These are phyloP conservation scores for Schizotus pectinicornis DNA, from an alignment of 2,888 invertebrate species.

Conservation along the genomic window DNA sequence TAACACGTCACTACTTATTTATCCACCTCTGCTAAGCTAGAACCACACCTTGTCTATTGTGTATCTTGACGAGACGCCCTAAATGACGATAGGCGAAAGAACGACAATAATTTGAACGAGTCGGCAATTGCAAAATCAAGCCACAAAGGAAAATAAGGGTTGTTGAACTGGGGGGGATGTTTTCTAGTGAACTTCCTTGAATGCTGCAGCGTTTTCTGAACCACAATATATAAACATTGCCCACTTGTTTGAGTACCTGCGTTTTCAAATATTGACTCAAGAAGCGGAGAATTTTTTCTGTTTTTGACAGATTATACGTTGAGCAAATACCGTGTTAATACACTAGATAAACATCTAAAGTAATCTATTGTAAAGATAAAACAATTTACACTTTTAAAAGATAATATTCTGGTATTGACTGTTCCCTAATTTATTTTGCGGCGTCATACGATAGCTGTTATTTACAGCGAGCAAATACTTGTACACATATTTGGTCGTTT, in stretches of 20 bases:
- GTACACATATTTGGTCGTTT: slow-evolving; percentile 29
- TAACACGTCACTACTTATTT: too few relatives aligned
- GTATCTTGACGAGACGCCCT: too few relatives aligned
- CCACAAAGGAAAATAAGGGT: too few relatives aligned
- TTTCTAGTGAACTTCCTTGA: background rate
- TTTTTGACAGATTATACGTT: slow-evolving; percentile 33
- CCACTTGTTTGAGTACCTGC: slow-evolving; percentile 24
- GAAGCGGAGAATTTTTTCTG: slow-evolving; percentile 30
- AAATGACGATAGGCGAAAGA: too few relatives aligned
- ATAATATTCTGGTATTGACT: slow-evolving; percentile 31
- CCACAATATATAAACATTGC: slow-evolving; percentile 20
- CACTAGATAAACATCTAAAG: slow-evolving; percentile 25
- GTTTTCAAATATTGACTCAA: slow-evolving; percentile 25
- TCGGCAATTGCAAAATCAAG: too few relatives aligned
- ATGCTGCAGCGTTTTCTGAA: background rate
- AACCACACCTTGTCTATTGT: too few relatives aligned
- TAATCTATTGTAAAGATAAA: slow-evolving; percentile 41
- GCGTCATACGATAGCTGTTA: slow-evolving; percentile 27
- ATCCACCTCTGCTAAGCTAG: too few relatives aligned
- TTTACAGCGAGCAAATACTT: slow-evolving; percentile 29
- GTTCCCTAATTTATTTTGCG: slow-evolving; percentile 31
- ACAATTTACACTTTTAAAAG: slow-evolving; percentile 40
- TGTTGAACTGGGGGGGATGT: too few relatives aligned
- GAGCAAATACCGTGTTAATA: slow-evolving; percentile 34
- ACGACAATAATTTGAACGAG: too few relatives aligned